phyloP scores from a whole-genome alignment of 2,888 invertebrate genomes.

The Meiosimyza platycephala region DNA sequence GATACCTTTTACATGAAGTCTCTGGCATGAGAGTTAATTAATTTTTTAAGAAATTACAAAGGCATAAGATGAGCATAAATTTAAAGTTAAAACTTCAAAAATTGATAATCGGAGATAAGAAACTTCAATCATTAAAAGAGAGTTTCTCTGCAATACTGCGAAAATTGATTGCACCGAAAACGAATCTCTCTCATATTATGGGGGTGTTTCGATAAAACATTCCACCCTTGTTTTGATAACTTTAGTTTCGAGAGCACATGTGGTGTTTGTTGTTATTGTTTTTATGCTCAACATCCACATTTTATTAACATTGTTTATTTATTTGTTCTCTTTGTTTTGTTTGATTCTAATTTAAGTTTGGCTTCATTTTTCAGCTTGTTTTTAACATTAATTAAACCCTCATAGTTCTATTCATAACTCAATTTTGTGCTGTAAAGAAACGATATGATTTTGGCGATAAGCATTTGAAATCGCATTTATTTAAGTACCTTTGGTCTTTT shows the following conservation, averaged over 20 bases:
- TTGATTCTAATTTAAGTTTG: conserved; percentile 9
- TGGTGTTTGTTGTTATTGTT: conserved; percentile 15
- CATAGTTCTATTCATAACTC: not conserved
- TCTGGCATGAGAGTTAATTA: too few species aligned
- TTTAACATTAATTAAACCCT: conserved; percentile 33
- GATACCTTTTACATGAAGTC: not conserved
- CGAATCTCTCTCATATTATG: not conserved
- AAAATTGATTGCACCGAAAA: not conserved
- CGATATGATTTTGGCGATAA: not conserved
- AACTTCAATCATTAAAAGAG: too few species aligned
- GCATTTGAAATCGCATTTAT: not conserved
- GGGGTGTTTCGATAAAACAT: not conserved
- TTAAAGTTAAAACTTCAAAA: too few species aligned
- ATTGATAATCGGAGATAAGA: too few species aligned
- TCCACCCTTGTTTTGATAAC: conserved; percentile 32
- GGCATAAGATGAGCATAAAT: too few species aligned
- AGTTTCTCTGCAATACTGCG: too few species aligned
- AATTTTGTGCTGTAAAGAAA: not conserved
- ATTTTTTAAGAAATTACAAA: too few species aligned
- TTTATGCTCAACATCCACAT: conserved; percentile 7
- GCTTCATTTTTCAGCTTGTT: conserved; percentile 8
- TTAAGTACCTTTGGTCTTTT: not conserved
- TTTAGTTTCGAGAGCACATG: conserved; percentile 28
- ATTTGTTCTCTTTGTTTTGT: not conserved
- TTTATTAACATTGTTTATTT: conserved; percentile 8